A percentile compares a stretch with the other conserved stretches of the same genome.
These are phyloP conservation scores for Pyrrhosoma nymphula DNA, from an alignment of 2,888 invertebrate genomes.

Conservation along the genomic window DNA sequence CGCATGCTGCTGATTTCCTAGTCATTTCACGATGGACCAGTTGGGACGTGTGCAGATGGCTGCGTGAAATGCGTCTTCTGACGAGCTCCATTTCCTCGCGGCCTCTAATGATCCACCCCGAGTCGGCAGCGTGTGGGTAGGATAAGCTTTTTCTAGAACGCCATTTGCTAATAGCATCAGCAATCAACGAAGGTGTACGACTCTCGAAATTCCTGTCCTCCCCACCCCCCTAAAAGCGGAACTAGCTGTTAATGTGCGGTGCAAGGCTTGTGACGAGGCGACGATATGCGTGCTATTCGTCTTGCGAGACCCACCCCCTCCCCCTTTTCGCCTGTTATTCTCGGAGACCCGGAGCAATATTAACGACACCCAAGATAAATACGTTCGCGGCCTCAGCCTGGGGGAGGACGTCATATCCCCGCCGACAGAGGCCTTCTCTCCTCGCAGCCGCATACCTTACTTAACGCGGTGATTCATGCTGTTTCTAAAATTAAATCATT, in stretches of 20 bases:
- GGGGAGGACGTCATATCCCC: background rate
- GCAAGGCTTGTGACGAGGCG: background rate
- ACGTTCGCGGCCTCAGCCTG: constrained; percentile 3
- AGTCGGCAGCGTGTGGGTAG: background rate
- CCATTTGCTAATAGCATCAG: constrained; percentile 13
- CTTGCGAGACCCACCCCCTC: background rate
- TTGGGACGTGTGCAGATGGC: background rate
- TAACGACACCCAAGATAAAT: constrained; percentile 63
- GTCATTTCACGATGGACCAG: background rate
- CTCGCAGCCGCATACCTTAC: constrained; percentile 42
- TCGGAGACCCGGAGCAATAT: constrained; percentile 10
- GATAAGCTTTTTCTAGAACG: background rate
- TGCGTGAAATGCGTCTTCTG: background rate
- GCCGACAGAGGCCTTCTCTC: background rate
- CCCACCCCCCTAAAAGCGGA: background rate
- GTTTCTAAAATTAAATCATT: constrained; percentile 62
- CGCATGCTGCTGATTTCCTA: background rate
- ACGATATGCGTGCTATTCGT: constrained; percentile 56
- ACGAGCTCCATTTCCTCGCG: background rate
- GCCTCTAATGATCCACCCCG: background rate
- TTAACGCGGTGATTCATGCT: constrained; percentile 35
- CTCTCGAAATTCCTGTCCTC: background rate
- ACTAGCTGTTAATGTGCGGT: background rate
- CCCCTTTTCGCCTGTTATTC: background rate
- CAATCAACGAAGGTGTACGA: constrained; percentile 22